Base-by-base conservation (phyloP, 2,888 invertebrate genomes). In the Nyleta sp. region DNA sequence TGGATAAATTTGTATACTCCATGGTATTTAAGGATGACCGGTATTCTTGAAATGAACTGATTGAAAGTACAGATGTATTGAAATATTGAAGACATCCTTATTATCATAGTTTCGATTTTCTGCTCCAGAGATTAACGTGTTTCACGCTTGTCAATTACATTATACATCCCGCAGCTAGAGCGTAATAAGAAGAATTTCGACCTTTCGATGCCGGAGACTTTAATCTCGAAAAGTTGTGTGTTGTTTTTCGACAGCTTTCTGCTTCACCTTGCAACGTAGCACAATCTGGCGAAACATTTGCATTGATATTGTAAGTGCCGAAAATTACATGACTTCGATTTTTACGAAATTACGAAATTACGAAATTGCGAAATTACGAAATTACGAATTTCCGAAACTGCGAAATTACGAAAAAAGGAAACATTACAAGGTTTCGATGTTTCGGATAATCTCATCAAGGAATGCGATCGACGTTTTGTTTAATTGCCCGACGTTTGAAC, bases 231-330 rank as follows among this genome's bases (percentile, higher is more conserved):
- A 76, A 70, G 20, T 57, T 65, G 50, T 65, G 46, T 48, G 13
- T 28, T 46, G 55, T 59, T 59, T 17, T 40, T 64, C 59, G 44
- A 52, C 44, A 33, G 24, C 24, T 50, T 50, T 70, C 52, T 33
- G 53, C 48, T 53, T 46, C 44, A 38, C n/a, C 28, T 31, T 46
- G 20, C 46, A 40, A n/a, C 24, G 7, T 18, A 17, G 60, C 50
- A 50, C 35, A 62, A 73, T 65, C 65, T 67, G 52, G 40, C 48
- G 60, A 74, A 67, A 57, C 64, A 77, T 77, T 77, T 77, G 76
- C 76, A 77, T 77, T 71, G 64, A 77, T 77, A 77, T 77, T 71
- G 76, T 77, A 77, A 77, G 65, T 70, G 70, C 50, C 55, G 44
- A 65, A 70, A 76, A 76, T 76, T 76, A 76, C 76, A 70, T 31